phyloP scores from a whole-genome alignment of 2,113 vertebrate genomes.

The Seriola rivoliana region DNA sequence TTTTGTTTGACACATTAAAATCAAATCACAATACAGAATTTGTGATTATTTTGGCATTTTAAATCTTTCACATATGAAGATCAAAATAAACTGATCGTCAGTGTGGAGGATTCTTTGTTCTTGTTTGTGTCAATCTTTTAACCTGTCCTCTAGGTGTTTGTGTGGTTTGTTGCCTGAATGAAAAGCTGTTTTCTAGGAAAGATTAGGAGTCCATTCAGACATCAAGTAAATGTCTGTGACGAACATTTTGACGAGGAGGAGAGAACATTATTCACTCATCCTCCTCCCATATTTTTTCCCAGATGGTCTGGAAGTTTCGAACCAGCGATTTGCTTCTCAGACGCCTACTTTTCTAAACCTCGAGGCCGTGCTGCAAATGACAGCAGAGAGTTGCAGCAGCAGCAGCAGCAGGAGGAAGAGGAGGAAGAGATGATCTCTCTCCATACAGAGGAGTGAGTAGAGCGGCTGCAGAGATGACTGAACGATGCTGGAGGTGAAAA shows the following conservation, averaged over 20 bases:
- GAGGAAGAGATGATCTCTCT: not conserved
- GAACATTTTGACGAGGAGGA: slow-evolving; percentile 19
- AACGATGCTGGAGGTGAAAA: slow-evolving; percentile 2
- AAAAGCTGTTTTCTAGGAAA: not conserved
- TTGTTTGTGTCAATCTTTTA: too few species aligned
- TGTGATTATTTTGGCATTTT: too few species aligned
- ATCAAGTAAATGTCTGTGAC: slow-evolving; percentile 4
- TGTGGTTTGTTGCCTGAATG: not conserved
- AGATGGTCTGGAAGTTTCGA: slow-evolving; percentile 47
- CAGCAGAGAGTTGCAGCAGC: slow-evolving; percentile 14
- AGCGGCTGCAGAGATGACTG: not conserved
- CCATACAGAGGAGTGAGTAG: not conserved
- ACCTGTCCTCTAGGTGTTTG: not conserved
- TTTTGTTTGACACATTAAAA: too few species aligned
- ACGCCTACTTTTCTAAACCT: slow-evolving; percentile 28
- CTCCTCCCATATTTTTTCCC: slow-evolving; percentile 25
- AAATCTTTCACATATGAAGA: too few species aligned
- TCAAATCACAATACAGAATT: too few species aligned
- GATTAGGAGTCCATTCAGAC: not conserved
- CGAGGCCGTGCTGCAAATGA: not conserved
- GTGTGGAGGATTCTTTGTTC: too few species aligned
- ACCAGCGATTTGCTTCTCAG: slow-evolving; percentile 11
- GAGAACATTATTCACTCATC: slow-evolving; percentile 24
- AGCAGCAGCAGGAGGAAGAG: slow-evolving; percentile 8
- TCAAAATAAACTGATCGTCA: too few species aligned